phyloP scores from a whole-genome alignment of 2,797 vertebrate genomes.

The Capromys pilorides region DNA sequence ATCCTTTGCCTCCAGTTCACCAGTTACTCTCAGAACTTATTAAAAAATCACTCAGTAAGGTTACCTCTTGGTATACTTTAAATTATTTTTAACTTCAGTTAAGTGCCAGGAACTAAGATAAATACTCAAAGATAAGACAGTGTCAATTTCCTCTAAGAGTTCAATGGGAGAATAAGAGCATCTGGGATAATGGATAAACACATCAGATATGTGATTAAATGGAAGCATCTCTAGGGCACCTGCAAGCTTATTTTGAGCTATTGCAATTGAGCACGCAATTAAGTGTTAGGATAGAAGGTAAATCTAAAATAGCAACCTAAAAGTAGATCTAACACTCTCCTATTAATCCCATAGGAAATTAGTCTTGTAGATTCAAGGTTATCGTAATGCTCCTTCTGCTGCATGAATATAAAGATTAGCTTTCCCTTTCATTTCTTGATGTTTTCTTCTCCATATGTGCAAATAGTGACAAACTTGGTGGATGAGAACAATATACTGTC shows the following conservation, averaged over 20 bases:
- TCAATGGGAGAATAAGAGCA: neutral
- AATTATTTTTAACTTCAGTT: neutral
- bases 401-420: neutral
- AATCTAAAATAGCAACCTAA: neutral
- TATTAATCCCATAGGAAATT: neutral
- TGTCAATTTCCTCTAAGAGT: neutral
- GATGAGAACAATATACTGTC: neutral
- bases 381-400: neutral
- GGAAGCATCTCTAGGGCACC: neutral
- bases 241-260: neutral
- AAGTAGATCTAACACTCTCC: neutral
- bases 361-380: neutral
- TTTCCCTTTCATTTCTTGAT: neutral
- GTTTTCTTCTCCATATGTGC: neutral
- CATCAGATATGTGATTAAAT: neutral
- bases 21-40: neutral
- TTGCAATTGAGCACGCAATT: neutral
- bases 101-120: neutral
- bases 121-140: constrained; percentile 20
- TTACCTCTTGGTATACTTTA: neutral
- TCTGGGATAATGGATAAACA: neutral
- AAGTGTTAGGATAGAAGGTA: neutral
- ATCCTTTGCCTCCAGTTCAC: neutral
- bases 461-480: neutral
- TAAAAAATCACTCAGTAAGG: neutral